Evolutionary conservation across 1,140 invertebrate genomes (phyloP).

Genomic region (Hyles vespertilio): DNA sequence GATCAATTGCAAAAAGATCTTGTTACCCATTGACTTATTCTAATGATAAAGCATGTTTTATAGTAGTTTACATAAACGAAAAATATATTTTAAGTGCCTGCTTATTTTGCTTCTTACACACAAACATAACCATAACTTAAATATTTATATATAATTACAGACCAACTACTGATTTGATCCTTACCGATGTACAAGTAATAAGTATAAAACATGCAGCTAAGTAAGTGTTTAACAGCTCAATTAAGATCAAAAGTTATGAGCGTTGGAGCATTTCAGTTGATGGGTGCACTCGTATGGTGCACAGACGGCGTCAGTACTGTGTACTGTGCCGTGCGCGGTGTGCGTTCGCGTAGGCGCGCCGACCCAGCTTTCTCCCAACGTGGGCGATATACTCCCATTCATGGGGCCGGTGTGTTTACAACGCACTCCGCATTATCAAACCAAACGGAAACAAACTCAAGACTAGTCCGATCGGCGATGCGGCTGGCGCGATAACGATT

Average conservation of each 20-base stretch:
- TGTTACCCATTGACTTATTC: not conserved
- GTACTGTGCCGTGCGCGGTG: too few species aligned
- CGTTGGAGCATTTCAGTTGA: slow-evolving; percentile 6
- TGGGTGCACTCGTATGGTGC: slow-evolving; percentile 11
- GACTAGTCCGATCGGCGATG: slow-evolving; percentile 46
- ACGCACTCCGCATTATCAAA: slow-evolving; percentile 18
- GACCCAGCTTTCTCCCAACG: slow-evolving; percentile 46
- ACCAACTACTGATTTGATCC: too few species aligned
- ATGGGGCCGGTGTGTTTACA: slow-evolving; percentile 45
- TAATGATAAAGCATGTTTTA: not conserved
- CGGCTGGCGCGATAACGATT: slow-evolving; percentile 52
- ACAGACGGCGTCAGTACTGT: not conserved
- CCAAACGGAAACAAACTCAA: slow-evolving; percentile 33
- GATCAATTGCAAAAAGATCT: too few species aligned
- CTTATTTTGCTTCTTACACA: not conserved
- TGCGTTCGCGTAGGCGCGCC: slow-evolving; percentile 16
- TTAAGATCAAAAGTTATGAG: not conserved
- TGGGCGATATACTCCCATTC: slow-evolving; percentile 51
- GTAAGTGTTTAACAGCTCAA: not conserved
- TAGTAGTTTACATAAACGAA: not conserved
- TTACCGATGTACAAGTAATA: not conserved
- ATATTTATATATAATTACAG: not conserved
- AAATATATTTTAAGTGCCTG: not conserved
- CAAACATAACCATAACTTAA: not conserved
- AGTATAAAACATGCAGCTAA: not conserved